Evolutionary conservation across 1,140 invertebrate genomes (phyloP).

Genomic region (Atopsyche davidsoni): DNA sequence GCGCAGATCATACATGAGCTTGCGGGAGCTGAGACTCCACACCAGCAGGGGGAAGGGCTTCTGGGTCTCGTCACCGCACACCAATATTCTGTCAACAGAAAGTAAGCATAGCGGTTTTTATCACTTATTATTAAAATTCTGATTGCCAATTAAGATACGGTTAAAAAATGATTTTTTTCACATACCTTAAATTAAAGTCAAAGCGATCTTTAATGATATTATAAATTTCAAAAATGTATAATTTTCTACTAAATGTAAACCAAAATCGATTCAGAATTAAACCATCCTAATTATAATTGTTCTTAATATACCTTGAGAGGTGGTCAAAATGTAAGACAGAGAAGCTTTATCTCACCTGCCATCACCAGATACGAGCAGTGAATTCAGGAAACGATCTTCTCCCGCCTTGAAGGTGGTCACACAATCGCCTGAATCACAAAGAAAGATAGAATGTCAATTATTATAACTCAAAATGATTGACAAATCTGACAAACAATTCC

Average conservation of each 20-base stretch:
- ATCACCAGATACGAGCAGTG: conserved; percentile 78
- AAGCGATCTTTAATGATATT: too few species aligned
- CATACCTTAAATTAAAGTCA: too few species aligned
- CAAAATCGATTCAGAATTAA: neutral
- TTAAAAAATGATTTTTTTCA: too few species aligned
- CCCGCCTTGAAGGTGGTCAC: conserved; percentile 84
- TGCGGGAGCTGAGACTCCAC: conserved; percentile 78
- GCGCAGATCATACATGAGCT: conserved; percentile 77
- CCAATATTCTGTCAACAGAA: conserved; percentile 73
- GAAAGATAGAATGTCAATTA: too few species aligned
- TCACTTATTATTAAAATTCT: conserved; percentile 5
- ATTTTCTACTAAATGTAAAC: neutral
- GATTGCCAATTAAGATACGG: neutral
- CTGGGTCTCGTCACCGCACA: conserved; percentile 87
- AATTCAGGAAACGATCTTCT: conserved; percentile 83
- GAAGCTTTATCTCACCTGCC: conserved; percentile 53
- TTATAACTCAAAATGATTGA: neutral
- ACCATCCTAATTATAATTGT: too few species aligned
- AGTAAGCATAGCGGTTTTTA: too few species aligned
- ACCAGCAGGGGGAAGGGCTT: conserved; percentile 84
- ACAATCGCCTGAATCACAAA: conserved; percentile 56
- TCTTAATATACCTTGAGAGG: too few species aligned
- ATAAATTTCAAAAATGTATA: neutral
- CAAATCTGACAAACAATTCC: neutral
- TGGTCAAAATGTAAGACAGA: neutral